Evolutionary conservation across 2,797 vertebrate genomes (phyloP), one percentile per base, ranked within the genome.

Genomic region (Echiichthys vipera): DNA sequence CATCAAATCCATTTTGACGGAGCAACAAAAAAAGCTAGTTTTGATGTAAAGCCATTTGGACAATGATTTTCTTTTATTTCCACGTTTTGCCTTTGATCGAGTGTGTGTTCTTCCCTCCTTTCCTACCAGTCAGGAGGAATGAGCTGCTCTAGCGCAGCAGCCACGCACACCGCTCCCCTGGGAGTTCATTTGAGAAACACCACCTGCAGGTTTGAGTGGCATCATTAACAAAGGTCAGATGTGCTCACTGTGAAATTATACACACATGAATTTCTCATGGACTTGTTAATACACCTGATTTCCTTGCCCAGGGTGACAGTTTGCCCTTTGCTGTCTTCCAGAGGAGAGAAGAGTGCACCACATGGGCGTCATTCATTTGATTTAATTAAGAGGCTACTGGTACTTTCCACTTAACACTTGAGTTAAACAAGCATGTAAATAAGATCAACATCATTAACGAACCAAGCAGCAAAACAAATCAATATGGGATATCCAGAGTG

Each of bases 151-250:
- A 67, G 70, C 27, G 11, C 47, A 30, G 71, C 72, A 76, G 64
- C 56, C 49, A 27, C 40, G 20, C 61, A n/a, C 24, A 17, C 32
- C 6, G n/a, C 40, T 82, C 87, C 77, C 86, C 11, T 0, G 71
- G 83, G 90, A 89, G 72, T 83, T 89, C 55, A 70, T 87, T 87
- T 90, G 85, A 87, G 88, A 89, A 80, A 79, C 84, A 82, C 82
- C 88, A 88, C 89, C 91, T 90, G 88, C 89, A 83, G 91, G 42
- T 90, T 84, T 88, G 90, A 93, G 90, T 89, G 88, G 84, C 89
- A 89, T 91, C 85, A 91, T 93, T 93, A 91, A 86, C 85, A 91
- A 91, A 92, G 88, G 92, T 94, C 91, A 92, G 72, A 81, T 89
- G 88, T 88, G 85, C 91, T 89, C 84, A 84, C 86, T 88, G 89